A percentile compares a stretch with the other conserved stretches of the same genome.
Conservation (phyloP, 1,140 invertebrate genomes). For the Hycleus phaleratus region DNA sequence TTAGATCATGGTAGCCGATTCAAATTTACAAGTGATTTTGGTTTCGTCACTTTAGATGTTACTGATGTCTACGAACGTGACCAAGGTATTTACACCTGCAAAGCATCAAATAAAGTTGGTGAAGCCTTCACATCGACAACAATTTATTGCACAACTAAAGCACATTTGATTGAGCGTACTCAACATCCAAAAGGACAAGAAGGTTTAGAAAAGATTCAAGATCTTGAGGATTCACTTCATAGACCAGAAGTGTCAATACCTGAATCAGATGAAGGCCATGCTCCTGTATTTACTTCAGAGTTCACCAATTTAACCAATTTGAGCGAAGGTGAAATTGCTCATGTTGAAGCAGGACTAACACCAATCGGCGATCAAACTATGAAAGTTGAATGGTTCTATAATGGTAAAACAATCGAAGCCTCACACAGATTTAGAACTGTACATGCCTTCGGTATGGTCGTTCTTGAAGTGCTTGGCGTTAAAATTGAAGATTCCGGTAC, state of each 20-base stretch:
- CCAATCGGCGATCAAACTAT: constrained; percentile 93
- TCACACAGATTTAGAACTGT: constrained; percentile 85
- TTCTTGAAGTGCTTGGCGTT: constrained; percentile 84
- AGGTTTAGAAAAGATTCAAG: constrained; percentile 83
- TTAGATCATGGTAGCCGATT: constrained; percentile 78
- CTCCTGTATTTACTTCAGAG: constrained; percentile 81
- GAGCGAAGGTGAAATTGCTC: constrained; percentile 83
- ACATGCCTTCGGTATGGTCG: constrained; percentile 93
- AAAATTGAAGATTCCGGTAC: constrained; percentile 81
- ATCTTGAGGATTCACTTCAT: constrained; percentile 78
- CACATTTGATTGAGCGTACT: constrained; percentile 75
- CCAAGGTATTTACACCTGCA: constrained; percentile 88
- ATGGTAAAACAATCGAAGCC: constrained; percentile 80
- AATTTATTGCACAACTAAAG: constrained; percentile 73
- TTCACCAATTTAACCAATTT: constrained; percentile 75
- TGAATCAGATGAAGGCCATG: constrained; percentile 68
- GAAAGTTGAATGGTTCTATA: constrained; percentile 97
- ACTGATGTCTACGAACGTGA: constrained; percentile 87
- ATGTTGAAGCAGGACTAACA: constrained; percentile 88
- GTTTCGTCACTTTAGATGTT: constrained; percentile 83
- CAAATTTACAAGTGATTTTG: constrained; percentile 85
- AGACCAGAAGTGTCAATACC: constrained; percentile 57
- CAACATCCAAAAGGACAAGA: constrained; percentile 90
- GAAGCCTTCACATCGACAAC: constrained; percentile 89
- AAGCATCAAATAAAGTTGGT: constrained; percentile 76